Conservation (phyloP, 2,888 invertebrate genomes). For the Torymus aiolomorphi region DNA sequence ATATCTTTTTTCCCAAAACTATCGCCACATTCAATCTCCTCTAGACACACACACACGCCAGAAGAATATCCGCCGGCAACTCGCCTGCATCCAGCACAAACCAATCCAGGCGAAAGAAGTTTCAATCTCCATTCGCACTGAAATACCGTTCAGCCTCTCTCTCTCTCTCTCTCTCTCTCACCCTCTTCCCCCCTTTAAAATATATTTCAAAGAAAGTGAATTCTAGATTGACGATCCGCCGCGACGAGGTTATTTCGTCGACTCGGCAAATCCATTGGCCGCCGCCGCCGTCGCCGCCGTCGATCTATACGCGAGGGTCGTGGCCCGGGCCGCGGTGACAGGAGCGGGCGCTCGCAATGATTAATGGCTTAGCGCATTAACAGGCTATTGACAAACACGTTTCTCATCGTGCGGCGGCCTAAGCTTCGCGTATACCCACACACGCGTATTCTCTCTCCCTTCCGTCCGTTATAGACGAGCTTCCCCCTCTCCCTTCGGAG, state of each 20-base stretch:
- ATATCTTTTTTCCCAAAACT: too few species aligned
- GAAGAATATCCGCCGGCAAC: background rate
- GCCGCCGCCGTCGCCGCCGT: conserved; percentile 3
- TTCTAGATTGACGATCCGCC: conserved; percentile 52
- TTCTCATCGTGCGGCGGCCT: conserved; percentile 62
- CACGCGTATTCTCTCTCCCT: too few species aligned
- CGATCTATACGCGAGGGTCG: conserved; percentile 20
- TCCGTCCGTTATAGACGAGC: too few species aligned
- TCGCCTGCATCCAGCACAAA: background rate
- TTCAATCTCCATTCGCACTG: conserved; percentile 52
- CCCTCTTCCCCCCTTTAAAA: conserved; percentile 23
- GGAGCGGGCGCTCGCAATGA: conserved; percentile 73
- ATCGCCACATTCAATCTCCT: background rate
- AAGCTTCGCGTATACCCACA: too few species aligned
- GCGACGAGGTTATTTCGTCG: conserved; percentile 61
- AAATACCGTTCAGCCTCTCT: conserved; percentile 44
- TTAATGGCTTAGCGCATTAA: conserved; percentile 77
- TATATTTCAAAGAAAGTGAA: conserved; percentile 55
- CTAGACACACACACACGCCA: background rate
- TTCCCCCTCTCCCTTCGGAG: too few species aligned
- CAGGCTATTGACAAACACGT: conserved; percentile 76
- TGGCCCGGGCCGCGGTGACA: conserved; percentile 67
- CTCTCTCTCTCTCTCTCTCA: conserved; percentile 3
- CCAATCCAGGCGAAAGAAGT: conserved; percentile 35
- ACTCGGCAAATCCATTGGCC: conserved; percentile 57